Evolutionary conservation across 2,797 vertebrate genomes (phyloP).

Genomic region (Craterocephalus amniculus): DNA sequence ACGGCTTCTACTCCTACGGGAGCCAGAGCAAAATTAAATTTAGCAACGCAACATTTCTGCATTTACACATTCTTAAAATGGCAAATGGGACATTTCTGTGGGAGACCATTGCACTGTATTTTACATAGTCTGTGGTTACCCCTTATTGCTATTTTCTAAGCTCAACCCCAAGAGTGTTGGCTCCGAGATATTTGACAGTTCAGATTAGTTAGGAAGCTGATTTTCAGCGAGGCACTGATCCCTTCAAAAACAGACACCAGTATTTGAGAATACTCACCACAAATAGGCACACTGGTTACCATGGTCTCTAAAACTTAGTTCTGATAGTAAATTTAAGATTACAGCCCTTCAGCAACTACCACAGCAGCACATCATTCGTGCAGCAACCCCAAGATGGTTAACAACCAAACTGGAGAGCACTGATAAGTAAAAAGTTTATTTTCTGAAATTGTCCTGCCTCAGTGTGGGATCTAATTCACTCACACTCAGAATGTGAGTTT

Average conservation of each 20-base stretch:
- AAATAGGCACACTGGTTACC: slow-evolving; percentile 58
- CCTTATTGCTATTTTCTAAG: slow-evolving; percentile 72
- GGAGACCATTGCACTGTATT: slow-evolving; percentile 78
- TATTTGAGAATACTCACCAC: slow-evolving; percentile 71
- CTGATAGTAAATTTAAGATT: slow-evolving; percentile 61
- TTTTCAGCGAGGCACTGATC: slow-evolving; percentile 63
- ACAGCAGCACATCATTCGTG: slow-evolving; percentile 46
- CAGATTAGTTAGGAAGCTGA: slow-evolving; percentile 72
- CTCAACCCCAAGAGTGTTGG: slow-evolving; percentile 55
- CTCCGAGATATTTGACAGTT: slow-evolving; percentile 69
- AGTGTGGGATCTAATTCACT: not conserved
- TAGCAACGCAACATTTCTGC: slow-evolving; percentile 77
- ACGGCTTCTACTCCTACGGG: slow-evolving; percentile 62
- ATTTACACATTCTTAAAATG: slow-evolving; percentile 81
- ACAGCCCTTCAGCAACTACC: slow-evolving; percentile 45
- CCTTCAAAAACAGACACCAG: slow-evolving; percentile 62
- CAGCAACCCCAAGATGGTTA: slow-evolving; percentile 36
- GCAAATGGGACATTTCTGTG: slow-evolving; percentile 80
- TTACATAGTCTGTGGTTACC: slow-evolving; percentile 77
- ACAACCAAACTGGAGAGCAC: slow-evolving; percentile 24
- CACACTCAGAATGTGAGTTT: slow-evolving; percentile 15
- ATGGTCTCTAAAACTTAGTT: slow-evolving; percentile 50
- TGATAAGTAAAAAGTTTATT: slow-evolving; percentile 20
- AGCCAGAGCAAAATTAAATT: slow-evolving; percentile 77
- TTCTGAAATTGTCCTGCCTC: slow-evolving; percentile 14